Conservation (phyloP, 2,888 invertebrate species). For the Neoaliturus tenellus region DNA sequence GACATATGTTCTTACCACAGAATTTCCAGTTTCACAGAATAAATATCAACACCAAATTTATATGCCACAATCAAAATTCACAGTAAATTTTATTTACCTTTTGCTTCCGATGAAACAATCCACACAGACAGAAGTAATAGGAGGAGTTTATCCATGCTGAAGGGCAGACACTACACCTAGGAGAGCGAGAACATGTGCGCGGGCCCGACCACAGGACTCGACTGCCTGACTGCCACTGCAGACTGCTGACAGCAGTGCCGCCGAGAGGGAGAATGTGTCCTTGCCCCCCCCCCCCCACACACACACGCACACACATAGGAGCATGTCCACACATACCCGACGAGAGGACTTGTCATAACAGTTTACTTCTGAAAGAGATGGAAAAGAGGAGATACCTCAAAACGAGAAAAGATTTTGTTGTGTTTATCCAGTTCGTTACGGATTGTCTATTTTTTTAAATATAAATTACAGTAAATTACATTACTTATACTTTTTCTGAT, state of each 20-base stretch:
- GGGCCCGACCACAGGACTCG: background rate
- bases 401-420: no score
- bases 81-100: background rate
- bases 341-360: background rate
- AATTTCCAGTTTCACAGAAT: no score
- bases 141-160: background rate
- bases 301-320: background rate
- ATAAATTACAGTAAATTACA: no score
- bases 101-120: background rate
- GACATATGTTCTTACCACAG: no score
- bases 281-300: background rate
- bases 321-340: background rate
- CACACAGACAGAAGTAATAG: background rate
- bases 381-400: no score
- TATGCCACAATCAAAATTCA: no score
- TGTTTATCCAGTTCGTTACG: no score
- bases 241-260: no score
- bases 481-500: no score
- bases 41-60: no score
- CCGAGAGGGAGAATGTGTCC: background rate
- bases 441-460: no score
- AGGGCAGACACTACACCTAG: background rate
- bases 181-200: background rate
- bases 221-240: background rate
- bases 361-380: no score